Conservation (phyloP, 2,888 invertebrate genomes). For the Agonopterix arenella region DNA sequence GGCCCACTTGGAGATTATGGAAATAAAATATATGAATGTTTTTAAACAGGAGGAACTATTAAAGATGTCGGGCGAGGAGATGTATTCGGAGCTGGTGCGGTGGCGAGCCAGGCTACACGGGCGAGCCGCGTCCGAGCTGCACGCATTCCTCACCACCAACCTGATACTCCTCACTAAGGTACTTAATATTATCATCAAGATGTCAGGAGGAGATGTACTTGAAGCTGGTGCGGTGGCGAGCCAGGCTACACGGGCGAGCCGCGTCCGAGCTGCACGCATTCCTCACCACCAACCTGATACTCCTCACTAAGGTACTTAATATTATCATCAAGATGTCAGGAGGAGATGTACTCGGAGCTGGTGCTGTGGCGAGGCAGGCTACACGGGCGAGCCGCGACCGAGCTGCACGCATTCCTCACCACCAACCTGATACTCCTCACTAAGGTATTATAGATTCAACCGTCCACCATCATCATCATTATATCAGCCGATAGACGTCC, state of each 20-base stretch:
- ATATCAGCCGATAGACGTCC: too few relatives aligned
- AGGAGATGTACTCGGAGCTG: constrained; percentile 80
- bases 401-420: constrained; percentile 84
- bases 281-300: constrained; percentile 86
- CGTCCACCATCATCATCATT: too few relatives aligned
- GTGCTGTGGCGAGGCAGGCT: constrained; percentile 82
- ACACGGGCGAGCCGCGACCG: constrained; percentile 83
- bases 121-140: constrained; percentile 83
- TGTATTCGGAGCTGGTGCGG: constrained; percentile 81
- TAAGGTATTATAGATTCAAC: constrained; percentile 65
- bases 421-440: constrained; percentile 88
- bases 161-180: constrained; percentile 88
- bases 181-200: constrained; percentile 12
- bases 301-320: constrained; percentile 82
- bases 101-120: constrained; percentile 84
- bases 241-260: constrained; percentile 82
- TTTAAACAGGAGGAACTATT: constrained; percentile 41
- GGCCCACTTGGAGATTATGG: too few relatives aligned
- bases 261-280: constrained; percentile 84
- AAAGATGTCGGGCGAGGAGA: constrained; percentile 68
- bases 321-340: constrained; percentile 44
- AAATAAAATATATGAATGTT: too few relatives aligned
- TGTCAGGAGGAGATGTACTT: constrained; percentile 79
- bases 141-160: constrained; percentile 85
- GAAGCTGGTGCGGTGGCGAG: constrained; percentile 82